These are phyloP conservation scores for Myrmecobius fasciatus DNA, from an alignment of 2,113 vertebrate species.

Conservation along the genomic window DNA sequence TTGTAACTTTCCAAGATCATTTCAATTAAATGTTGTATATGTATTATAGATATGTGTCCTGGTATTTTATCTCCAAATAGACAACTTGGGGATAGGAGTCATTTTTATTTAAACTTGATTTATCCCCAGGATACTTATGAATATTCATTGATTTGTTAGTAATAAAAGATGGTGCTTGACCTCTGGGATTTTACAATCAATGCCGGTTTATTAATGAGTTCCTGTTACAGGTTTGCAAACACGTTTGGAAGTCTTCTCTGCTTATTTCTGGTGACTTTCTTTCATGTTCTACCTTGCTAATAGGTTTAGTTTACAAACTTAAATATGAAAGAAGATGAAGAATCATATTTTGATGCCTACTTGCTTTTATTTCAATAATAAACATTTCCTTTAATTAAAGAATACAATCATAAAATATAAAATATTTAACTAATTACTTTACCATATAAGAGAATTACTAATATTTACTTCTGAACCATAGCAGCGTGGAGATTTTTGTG, in stretches of 20 bases:
- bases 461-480: not conserved
- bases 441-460: slow-evolving; percentile 20
- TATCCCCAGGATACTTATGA: not conserved
- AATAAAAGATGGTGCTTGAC: slow-evolving; percentile 28
- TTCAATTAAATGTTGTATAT: not conserved
- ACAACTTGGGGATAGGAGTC: not conserved
- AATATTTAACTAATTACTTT: not conserved
- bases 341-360: not conserved
- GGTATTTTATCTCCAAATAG: not conserved
- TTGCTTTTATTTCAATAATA: slow-evolving; percentile 39
- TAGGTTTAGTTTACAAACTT: slow-evolving; percentile 13
- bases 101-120: not conserved
- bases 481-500: not conserved
- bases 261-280: not conserved
- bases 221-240: slow-evolving; percentile 3
- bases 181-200: not conserved
- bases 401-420: slow-evolving; percentile 21
- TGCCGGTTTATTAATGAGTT: slow-evolving; percentile 27
- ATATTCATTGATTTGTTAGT: not conserved
- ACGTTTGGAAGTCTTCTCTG: slow-evolving; percentile 2
- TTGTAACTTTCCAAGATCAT: not conserved
- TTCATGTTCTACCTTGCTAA: not conserved
- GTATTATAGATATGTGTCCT: not conserved
- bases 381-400: slow-evolving; percentile 7
- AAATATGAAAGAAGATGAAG: not conserved